phyloP scores from a whole-genome alignment of 2,888 invertebrate species.

The Macaria notata region DNA sequence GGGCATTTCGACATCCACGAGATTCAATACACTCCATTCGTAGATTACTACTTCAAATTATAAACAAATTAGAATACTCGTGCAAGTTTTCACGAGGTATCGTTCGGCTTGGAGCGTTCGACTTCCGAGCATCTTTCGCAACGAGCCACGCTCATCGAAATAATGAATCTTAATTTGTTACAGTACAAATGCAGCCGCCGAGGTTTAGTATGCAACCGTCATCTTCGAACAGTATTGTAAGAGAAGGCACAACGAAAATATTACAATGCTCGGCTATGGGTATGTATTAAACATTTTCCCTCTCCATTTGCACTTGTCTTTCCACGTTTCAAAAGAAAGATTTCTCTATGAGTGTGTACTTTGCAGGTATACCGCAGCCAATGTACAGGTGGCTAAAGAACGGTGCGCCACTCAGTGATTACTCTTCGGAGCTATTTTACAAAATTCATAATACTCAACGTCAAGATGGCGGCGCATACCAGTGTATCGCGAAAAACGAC shows the following conservation, averaged over 20 bases:
- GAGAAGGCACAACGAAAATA: constrained; percentile 94
- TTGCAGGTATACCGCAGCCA: constrained; percentile 94
- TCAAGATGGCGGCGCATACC: constrained; percentile 94
- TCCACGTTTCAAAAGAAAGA: no score
- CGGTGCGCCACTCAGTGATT: constrained; percentile 89
- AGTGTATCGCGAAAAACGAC: constrained; percentile 95
- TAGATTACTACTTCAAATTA: constrained; percentile 22
- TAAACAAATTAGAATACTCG: constrained; percentile 24
- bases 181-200: constrained; percentile 89
- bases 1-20: constrained; percentile 24
- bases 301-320: no score
- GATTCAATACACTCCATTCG: constrained; percentile 24
- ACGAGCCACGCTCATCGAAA: constrained; percentile 4
- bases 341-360: background rate
- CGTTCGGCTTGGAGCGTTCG: constrained; percentile 5
- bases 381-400: constrained; percentile 96
- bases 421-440: constrained; percentile 91
- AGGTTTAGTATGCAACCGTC: constrained; percentile 94
- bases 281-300: constrained; percentile 66
- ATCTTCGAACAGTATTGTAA: constrained; percentile 91
- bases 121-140: constrained; percentile 11
- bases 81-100: constrained; percentile 17
- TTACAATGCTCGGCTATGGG: constrained; percentile 96
- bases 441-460: constrained; percentile 91
- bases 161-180: constrained; percentile 40